Base-by-base conservation (phyloP, 2,113 vertebrate species). In the Kryptolebias marmoratus region DNA sequence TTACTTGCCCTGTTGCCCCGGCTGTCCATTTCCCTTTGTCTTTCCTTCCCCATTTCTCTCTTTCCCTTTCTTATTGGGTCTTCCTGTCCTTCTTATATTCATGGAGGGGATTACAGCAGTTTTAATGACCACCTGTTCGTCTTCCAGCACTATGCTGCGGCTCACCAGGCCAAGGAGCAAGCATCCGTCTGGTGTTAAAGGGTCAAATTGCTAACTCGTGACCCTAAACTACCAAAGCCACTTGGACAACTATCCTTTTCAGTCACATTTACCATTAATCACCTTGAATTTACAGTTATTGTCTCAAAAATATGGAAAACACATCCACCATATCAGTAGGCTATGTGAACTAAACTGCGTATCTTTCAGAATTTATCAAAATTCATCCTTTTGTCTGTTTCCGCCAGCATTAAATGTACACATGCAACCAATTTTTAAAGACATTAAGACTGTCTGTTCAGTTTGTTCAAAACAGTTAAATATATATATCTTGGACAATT, bases 41-140 rank as follows among this genome's bases (percentile, higher is more conserved):
- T 75, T 77, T 79, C 79, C 68, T 57, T 81, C 67, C 36, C 57
- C 77, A 84, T 82, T 65, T 77, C 59, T 81, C 65, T 65, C 65
- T 48, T 71, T 85, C 45, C 2, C 64, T 73, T 60, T 8, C 65
- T 76, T 81, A 18, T 48, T 28, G 16, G n/a, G 2, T 59, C 54
- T 70, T 56, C 62, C 80, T 91, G 89, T 77, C 74, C 85, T 84
- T 92, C 91, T 88, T 88, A 90, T 92, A 90, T 93, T 94, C 92
- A 93, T 92, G 73, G 84, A 87, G 74, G 87, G 90, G 91, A 94
- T 94, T 94, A 93, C 89, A 92, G 83, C 87, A 79, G 64, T 89
- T 90, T 94, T 90, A 92, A 94, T 89, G 84, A 90, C 95, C 94
- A 93, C 94, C 94, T 94, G 94, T 94, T 85, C 79, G 92, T 86